phyloP scores from a whole-genome alignment of 1,140 invertebrate genomes.

The Mamestra configurata region DNA sequence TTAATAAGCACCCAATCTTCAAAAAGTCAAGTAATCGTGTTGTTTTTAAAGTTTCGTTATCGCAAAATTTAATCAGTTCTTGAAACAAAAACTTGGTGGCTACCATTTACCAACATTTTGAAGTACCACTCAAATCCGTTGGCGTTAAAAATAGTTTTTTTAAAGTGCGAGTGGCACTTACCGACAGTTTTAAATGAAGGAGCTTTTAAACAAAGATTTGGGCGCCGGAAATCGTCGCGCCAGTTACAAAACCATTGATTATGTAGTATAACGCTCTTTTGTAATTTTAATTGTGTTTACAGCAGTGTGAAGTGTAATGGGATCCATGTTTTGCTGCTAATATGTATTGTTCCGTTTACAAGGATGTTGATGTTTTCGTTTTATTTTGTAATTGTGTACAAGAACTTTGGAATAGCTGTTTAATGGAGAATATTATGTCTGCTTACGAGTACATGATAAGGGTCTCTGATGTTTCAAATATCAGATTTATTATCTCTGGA shows the following conservation, averaged over 20 bases:
- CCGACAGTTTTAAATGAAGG: conserved; percentile 23
- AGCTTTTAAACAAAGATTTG: conserved; percentile 45
- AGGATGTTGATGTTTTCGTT: neutral
- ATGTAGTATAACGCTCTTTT: conserved; percentile 24
- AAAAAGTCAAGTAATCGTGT: conserved; percentile 16
- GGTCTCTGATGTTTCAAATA: neutral
- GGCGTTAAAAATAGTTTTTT: conserved; percentile 46
- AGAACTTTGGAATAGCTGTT: neutral
- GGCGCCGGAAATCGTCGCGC: conserved; percentile 41
- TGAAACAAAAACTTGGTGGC: neutral
- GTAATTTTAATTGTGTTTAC: conserved; percentile 52
- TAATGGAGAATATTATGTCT: neutral
- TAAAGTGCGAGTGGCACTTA: conserved; percentile 43
- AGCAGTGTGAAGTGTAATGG: conserved; percentile 38
- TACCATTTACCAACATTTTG: conserved; percentile 5
- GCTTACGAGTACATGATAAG: conserved; percentile 5
- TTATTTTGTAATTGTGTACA: neutral
- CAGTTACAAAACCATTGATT: conserved; percentile 41
- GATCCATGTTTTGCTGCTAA: conserved; percentile 16
- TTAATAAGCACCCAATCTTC: neutral
- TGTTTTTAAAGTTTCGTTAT: conserved; percentile 8
- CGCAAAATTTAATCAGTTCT: conserved; percentile 14
- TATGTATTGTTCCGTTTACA: conserved; percentile 9
- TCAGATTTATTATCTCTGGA: conserved; percentile 17
- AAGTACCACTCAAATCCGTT: conserved; percentile 27